Percentiles rank a stretch among this genome's conserved stretches.
These are phyloP conservation scores for Tetranychus truncatus DNA, from an alignment of 2,888 invertebrate species.

Conservation along the genomic window DNA sequence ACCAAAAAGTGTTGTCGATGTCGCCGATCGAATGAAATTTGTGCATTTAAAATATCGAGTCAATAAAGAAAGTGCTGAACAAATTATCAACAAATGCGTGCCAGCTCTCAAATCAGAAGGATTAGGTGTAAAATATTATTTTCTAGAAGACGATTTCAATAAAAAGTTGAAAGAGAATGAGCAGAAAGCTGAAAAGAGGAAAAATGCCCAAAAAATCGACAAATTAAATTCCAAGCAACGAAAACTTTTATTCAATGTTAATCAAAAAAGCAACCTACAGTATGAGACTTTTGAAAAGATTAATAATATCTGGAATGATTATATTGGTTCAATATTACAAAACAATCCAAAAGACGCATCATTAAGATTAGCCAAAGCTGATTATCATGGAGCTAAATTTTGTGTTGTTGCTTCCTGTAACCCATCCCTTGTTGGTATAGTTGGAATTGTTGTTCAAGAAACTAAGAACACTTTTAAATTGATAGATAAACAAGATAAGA, in stretches of 20 bases:
- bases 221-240: slow-evolving; percentile 12
- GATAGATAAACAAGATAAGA: slow-evolving; percentile 43
- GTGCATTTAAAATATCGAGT: not conserved
- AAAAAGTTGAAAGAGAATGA: not conserved
- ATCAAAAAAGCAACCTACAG: slow-evolving; percentile 10
- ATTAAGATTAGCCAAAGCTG: slow-evolving; percentile 35
- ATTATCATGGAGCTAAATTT: slow-evolving; percentile 55
- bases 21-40: not conserved
- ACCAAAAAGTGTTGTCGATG: not conserved
- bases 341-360: slow-evolving; percentile 12
- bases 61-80: not conserved
- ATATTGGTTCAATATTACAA: slow-evolving; percentile 16
- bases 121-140: not conserved
- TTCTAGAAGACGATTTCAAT: not conserved
- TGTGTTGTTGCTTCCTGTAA: slow-evolving; percentile 49
- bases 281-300: slow-evolving; percentile 18
- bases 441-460: slow-evolving; percentile 58
- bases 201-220: not conserved
- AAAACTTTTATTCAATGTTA: slow-evolving; percentile 16
- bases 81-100: not conserved
- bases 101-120: not conserved
- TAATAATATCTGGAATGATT: slow-evolving; percentile 20
- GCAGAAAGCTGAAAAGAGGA: not conserved
- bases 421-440: slow-evolving; percentile 46
- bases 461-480: slow-evolving; percentile 58